Conservation (phyloP, 2,888 invertebrate species). For the Trachelus troglodyta region DNA sequence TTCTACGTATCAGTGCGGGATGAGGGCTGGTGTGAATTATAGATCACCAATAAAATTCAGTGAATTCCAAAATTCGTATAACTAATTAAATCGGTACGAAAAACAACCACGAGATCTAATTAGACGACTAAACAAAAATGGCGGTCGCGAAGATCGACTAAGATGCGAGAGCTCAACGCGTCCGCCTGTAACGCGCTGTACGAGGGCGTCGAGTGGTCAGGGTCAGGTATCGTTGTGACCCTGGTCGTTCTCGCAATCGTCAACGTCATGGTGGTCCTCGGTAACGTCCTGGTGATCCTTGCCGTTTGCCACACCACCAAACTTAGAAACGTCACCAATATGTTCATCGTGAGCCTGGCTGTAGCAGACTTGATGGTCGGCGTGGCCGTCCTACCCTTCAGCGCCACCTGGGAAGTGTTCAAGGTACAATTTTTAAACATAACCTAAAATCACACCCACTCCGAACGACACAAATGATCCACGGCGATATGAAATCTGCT, state of each 20-base stretch:
- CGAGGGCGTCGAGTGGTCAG: constrained; percentile 85
- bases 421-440: constrained; percentile 71
- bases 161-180: constrained; percentile 82
- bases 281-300: constrained; percentile 91
- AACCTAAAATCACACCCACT: background rate
- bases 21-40: background rate
- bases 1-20: background rate
- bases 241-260: constrained; percentile 84
- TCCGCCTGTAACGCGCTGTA: constrained; percentile 84
- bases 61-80: background rate
- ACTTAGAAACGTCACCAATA: constrained; percentile 93
- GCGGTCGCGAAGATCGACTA: background rate
- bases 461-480: background rate
- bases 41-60: background rate
- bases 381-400: constrained; percentile 93
- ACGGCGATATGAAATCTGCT: background rate
- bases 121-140: background rate
- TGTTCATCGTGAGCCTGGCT: constrained; percentile 96
- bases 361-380: constrained; percentile 97
- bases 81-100: background rate
- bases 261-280: constrained; percentile 89
- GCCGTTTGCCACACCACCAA: constrained; percentile 93
- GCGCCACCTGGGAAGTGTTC: constrained; percentile 93
- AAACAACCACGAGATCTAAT: background rate
- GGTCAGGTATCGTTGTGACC: constrained; percentile 80